Evolutionary conservation across 2,797 vertebrate species (phyloP).

Genomic region (Lithobates sylvaticus): DNA sequence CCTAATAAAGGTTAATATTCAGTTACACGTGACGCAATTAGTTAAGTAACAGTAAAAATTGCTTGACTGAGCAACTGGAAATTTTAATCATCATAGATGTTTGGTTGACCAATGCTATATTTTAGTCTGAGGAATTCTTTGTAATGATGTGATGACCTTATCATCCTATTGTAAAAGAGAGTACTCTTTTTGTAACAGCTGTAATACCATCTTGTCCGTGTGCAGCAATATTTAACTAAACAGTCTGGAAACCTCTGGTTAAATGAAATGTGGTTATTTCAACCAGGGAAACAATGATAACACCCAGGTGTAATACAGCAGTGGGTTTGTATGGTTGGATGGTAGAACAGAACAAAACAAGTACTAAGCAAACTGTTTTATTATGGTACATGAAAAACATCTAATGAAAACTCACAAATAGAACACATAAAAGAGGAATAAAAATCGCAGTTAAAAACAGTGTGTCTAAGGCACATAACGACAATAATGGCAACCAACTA

Average conservation of each 20-base stretch:
- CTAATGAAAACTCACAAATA: conserved; percentile 34
- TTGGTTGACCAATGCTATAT: neutral
- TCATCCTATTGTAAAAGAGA: neutral
- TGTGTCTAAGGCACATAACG: conserved; percentile 22
- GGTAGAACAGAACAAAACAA: conserved; percentile 2
- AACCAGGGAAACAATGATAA: neutral
- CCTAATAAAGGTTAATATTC: no score
- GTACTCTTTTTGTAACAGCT: neutral
- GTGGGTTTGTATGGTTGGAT: conserved; percentile 10
- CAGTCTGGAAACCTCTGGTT: conserved; percentile 8
- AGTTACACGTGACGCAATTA: neutral
- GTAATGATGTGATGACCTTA: no score
- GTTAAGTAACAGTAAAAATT: no score
- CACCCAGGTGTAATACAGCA: conserved; percentile 5
- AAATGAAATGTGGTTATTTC: conserved; percentile 5
- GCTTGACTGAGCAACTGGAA: no score
- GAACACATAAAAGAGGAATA: conserved; percentile 39
- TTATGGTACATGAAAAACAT: neutral
- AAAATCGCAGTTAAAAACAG: conserved; percentile 9
- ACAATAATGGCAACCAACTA: conserved; percentile 18
- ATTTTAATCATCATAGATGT: neutral
- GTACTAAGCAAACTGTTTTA: conserved; percentile 13
- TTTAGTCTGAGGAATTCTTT: neutral
- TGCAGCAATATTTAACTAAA: conserved; percentile 8
- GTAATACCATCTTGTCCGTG: neutral